phyloP scores from a whole-genome alignment of 2,888 invertebrate species.

The Eulithis testata region DNA sequence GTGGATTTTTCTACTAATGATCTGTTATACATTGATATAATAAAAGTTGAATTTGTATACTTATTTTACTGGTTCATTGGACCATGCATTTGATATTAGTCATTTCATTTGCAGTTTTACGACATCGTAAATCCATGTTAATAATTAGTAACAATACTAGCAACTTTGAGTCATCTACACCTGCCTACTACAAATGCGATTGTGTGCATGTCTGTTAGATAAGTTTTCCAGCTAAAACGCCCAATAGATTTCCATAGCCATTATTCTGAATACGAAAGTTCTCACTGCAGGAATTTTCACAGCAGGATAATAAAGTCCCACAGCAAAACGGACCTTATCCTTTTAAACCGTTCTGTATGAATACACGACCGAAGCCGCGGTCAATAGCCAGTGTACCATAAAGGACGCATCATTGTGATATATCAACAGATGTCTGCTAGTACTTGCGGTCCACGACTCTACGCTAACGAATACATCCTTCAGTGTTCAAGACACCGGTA shows the following conservation, averaged over 20 bases:
- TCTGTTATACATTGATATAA: conserved; percentile 29
- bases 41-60: conserved; percentile 28
- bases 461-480: conserved; percentile 26
- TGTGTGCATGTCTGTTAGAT: background rate
- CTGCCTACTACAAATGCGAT: background rate
- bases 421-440: conserved; percentile 14
- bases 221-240: background rate
- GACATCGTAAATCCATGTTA: background rate
- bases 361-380: background rate
- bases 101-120: conserved; percentile 4
- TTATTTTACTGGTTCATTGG: conserved; percentile 25
- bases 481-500: conserved; percentile 12
- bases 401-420: conserved; percentile 8
- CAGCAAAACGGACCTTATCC: background rate
- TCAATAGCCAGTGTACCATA: background rate
- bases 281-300: no score
- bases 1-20: conserved; percentile 35
- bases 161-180: background rate
- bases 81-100: conserved; percentile 21
- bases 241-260: no score
- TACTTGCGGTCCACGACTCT: conserved; percentile 10
- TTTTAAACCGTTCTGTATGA: background rate
- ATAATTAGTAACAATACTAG: background rate
- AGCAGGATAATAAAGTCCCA: no score
- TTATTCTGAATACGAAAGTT: no score